Percentiles rank a stretch among this genome's conserved stretches.
Conservation (phyloP, 2,888 invertebrate genomes). For the Octodonta nipae region DNA sequence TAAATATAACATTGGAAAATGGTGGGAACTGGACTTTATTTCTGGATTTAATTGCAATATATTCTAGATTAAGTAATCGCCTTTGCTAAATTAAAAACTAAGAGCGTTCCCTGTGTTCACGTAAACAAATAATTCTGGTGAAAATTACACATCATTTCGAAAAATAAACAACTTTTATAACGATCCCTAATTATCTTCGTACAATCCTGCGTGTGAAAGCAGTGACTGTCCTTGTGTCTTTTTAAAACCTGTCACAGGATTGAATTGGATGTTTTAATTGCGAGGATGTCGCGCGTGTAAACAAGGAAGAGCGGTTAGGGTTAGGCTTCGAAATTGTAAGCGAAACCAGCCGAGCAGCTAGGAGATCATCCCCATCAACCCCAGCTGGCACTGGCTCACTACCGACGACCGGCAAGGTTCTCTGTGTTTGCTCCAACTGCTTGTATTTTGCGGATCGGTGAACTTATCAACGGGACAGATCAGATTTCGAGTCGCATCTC, state of each 20-base stretch:
- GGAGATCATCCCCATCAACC: slow-evolving; percentile 26
- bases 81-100: not conserved
- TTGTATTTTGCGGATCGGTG: slow-evolving; percentile 33
- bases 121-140: too few species aligned
- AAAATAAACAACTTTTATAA: too few species aligned
- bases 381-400: slow-evolving; percentile 12
- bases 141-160: too few species aligned
- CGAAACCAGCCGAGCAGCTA: slow-evolving; percentile 26
- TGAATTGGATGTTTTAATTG: slow-evolving; percentile 31
- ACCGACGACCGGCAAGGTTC: too few species aligned
- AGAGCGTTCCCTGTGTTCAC: too few species aligned
- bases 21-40: not conserved
- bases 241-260: too few species aligned
- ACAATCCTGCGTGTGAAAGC: too few species aligned
- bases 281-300: slow-evolving; percentile 28
- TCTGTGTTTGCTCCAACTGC: slow-evolving; percentile 33
- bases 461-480: slow-evolving; percentile 11
- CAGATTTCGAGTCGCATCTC: slow-evolving; percentile 6
- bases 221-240: too few species aligned
- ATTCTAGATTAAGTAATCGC: not conserved
- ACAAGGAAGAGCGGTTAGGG: slow-evolving; percentile 28
- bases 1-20: not conserved
- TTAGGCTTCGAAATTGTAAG: slow-evolving; percentile 29
- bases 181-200: too few species aligned
- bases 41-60: not conserved